Percentiles rank a stretch among this genome's conserved stretches.
These are phyloP conservation scores for mouse (Mus musculus) DNA, from an alignment of 2,113 vertebrate species.

Conservation along the genomic window DNA sequence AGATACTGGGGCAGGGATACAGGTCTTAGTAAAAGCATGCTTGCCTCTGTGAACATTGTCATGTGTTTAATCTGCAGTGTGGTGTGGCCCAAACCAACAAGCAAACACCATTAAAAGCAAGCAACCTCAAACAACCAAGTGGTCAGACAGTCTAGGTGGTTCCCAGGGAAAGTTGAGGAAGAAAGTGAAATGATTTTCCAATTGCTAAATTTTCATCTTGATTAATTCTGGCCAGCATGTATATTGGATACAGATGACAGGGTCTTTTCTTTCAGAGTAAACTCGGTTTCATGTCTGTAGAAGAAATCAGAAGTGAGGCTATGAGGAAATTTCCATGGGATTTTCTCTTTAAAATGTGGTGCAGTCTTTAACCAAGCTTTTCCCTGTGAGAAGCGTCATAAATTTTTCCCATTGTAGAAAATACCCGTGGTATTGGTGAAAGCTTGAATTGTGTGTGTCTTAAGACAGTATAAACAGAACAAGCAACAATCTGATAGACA, in stretches of 20 bases:
- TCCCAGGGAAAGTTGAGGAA: constrained; percentile 35
- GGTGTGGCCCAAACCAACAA: background rate
- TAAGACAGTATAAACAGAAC: constrained; percentile 2
- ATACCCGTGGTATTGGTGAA: constrained; percentile 41
- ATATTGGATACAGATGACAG: background rate
- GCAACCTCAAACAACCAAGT: background rate
- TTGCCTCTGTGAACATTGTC: background rate
- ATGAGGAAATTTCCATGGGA: background rate
- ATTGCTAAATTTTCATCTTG: constrained; percentile 34
- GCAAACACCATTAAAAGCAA: background rate
- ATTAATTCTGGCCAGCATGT: constrained; percentile 37
- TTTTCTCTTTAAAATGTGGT: constrained; percentile 16
- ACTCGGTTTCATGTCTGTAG: background rate
- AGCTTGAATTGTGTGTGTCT: constrained; percentile 41
- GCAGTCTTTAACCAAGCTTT: constrained; percentile 45
- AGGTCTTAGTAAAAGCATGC: background rate
- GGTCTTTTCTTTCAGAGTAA: constrained; percentile 35
- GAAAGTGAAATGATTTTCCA: constrained; percentile 39
- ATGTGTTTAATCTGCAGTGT: background rate
- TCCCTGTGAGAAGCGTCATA: background rate
- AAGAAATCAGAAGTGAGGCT: background rate
- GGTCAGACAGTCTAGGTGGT: background rate
- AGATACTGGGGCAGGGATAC: background rate
- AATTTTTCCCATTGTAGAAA: constrained; percentile 47
- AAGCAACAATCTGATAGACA: background rate